phyloP scores from a whole-genome alignment of 2,888 invertebrate genomes.

The Chironomus riparius region DNA sequence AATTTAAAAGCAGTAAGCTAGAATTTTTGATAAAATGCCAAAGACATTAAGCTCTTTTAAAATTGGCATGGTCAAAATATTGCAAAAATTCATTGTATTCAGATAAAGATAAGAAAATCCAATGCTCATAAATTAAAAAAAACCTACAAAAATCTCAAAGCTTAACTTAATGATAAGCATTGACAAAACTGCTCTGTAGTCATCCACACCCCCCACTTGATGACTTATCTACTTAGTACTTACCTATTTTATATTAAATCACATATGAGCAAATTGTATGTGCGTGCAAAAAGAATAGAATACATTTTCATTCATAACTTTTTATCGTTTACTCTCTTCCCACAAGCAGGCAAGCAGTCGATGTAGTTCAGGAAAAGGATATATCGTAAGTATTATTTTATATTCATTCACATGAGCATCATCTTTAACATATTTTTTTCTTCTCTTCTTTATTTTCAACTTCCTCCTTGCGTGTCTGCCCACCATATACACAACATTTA shows the following conservation, averaged over 20 bases:
- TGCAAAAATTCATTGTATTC: neutral
- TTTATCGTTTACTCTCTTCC: conserved; percentile 36
- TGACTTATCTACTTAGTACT: neutral
- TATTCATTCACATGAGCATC: neutral
- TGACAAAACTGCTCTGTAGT: neutral
- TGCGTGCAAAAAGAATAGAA: too few species aligned
- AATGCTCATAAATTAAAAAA: too few species aligned
- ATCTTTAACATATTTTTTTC: conserved; percentile 28
- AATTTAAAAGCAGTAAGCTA: too few species aligned
- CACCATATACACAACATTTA: too few species aligned
- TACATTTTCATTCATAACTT: too few species aligned
- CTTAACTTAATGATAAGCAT: too few species aligned
- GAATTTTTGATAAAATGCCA: too few species aligned
- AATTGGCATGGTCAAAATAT: too few species aligned
- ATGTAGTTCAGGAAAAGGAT: conserved; percentile 88
- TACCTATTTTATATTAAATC: neutral
- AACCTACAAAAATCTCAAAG: too few species aligned
- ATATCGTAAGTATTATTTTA: conserved; percentile 72
- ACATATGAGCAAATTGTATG: neutral
- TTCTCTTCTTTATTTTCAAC: conserved; percentile 28
- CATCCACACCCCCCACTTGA: neutral
- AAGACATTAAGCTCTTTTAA: too few species aligned
- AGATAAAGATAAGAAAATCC: neutral
- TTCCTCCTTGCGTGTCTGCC: neutral
- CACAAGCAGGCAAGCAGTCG: conserved; percentile 75